Conservation (phyloP, 2,888 invertebrate species). For the Nemoura dubitans region DNA sequence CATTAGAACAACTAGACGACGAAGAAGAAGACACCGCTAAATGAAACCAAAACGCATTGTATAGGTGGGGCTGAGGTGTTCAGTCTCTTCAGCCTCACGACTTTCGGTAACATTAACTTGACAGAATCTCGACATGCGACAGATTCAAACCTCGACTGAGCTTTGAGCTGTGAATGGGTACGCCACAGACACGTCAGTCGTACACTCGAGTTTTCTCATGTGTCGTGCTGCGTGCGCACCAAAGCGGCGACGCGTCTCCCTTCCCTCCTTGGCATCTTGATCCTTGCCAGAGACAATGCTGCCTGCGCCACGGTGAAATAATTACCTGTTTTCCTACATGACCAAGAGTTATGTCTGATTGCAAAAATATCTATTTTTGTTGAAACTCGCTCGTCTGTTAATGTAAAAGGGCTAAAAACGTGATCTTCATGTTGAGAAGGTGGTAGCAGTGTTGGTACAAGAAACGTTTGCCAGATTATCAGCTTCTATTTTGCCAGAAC, state of each 20-base stretch:
- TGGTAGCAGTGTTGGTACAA: neutral
- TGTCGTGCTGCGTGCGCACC: neutral
- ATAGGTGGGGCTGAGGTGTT: conserved; percentile 22
- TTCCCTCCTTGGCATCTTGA: neutral
- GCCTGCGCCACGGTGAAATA: neutral
- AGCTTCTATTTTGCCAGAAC: neutral
- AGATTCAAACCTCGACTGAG: conserved; percentile 35
- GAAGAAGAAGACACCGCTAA: conserved; percentile 14
- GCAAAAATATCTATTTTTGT: neutral
- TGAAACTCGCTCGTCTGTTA: neutral
- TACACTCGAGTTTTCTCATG: neutral
- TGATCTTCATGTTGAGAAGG: neutral
- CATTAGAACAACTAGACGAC: conserved; percentile 30
- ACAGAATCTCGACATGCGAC: conserved; percentile 23
- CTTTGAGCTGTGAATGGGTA: conserved; percentile 13
- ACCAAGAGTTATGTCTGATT: neutral
- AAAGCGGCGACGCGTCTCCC: too few species aligned
- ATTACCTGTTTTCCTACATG: neutral
- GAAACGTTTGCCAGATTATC: neutral
- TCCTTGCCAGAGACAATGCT: neutral
- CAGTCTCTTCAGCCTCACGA: conserved; percentile 27
- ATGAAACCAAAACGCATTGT: conserved; percentile 2
- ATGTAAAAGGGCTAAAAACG: neutral
- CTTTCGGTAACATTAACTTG: conserved; percentile 35
- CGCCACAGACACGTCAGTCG: neutral